Conservation (phyloP, 2,113 vertebrate species). For the Lagopus leucura region DNA sequence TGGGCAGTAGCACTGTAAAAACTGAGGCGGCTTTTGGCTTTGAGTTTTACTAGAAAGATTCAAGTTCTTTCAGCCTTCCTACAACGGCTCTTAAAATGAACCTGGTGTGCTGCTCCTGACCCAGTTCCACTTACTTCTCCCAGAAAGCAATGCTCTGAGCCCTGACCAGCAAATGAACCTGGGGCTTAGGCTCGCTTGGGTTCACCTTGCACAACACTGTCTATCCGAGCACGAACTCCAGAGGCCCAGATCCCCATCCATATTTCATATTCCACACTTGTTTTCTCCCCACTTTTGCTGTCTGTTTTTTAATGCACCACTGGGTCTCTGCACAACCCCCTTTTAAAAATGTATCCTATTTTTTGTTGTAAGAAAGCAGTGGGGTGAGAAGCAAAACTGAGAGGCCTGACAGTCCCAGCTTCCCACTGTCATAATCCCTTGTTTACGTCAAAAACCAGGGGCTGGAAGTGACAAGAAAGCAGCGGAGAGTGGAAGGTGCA, state of each 20-base stretch:
- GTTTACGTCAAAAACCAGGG: conserved; percentile 21
- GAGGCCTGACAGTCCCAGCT: conserved; percentile 21
- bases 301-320: not conserved
- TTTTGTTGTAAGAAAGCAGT: conserved; percentile 16
- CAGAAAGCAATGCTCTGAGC: not conserved
- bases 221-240: not conserved
- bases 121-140: not conserved
- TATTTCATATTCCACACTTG: conserved; percentile 49
- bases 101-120: not conserved
- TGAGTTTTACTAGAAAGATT: not conserved
- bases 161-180: conserved; percentile 52
- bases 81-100: not conserved
- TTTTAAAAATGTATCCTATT: not conserved
- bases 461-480: conserved; percentile 17
- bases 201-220: not conserved
- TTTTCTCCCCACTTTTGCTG: not conserved
- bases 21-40: not conserved
- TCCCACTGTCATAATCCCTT: conserved; percentile 1
- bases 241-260: conserved; percentile 21
- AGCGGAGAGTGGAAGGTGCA: not conserved
- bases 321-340: not conserved
- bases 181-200: not conserved
- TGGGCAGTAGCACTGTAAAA: not conserved
- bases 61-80: not conserved
- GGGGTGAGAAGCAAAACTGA: conserved; percentile 40